These are phyloP conservation scores for Hipposideros armiger DNA, from an alignment of 2,113 vertebrate species.

Conservation along the genomic window DNA sequence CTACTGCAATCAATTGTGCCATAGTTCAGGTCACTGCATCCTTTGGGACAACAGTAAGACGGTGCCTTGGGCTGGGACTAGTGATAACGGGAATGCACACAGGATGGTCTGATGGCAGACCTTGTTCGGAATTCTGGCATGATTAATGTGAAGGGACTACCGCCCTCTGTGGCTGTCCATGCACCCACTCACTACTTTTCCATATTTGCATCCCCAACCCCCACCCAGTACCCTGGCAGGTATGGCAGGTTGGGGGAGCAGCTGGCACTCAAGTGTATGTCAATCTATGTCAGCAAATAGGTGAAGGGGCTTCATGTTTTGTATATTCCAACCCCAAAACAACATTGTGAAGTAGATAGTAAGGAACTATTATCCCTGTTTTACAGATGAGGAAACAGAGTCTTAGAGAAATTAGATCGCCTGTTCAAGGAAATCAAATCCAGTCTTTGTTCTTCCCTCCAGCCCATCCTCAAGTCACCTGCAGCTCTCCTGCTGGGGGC, in stretches of 20 bases:
- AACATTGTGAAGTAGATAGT: background rate
- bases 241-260: background rate
- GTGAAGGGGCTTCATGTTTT: background rate
- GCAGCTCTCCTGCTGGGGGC: fast-evolving
- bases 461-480: background rate
- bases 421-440: background rate
- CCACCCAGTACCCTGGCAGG: background rate
- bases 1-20: constrained; percentile 78
- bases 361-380: background rate
- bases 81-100: background rate
- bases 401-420: background rate
- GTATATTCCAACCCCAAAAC: background rate
- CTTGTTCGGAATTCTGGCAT: background rate
- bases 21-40: constrained; percentile 80
- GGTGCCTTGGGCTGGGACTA: background rate
- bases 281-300: background rate
- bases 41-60: background rate
- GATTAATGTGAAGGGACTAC: background rate
- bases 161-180: background rate
- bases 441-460: background rate
- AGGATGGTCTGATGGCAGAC: background rate
- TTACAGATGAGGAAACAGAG: background rate
- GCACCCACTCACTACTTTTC: background rate
- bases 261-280: background rate
- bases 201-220: background rate